phyloP scores from a whole-genome alignment of 2,797 vertebrate genomes.

The Alfaro cultratus region DNA sequence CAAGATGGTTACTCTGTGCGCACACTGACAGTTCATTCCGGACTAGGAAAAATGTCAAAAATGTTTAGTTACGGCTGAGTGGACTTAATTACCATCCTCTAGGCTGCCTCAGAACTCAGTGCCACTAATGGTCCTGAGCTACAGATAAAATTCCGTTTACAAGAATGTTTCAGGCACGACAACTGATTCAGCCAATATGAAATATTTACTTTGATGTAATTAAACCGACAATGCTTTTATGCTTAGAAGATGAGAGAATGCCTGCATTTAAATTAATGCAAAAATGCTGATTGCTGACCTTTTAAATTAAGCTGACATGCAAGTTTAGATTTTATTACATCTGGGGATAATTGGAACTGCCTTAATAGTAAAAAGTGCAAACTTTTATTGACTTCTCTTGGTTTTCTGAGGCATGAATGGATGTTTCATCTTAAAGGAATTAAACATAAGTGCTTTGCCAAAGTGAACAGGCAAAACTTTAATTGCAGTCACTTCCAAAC shows the following conservation, averaged over 20 bases:
- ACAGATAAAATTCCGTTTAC: constrained; percentile 98
- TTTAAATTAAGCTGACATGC: constrained; percentile 36
- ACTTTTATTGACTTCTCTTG: constrained; percentile 3
- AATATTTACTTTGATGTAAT: constrained; percentile 96
- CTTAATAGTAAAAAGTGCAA: constrained; percentile 10
- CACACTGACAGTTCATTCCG: constrained; percentile 95
- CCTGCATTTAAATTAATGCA: constrained; percentile 50
- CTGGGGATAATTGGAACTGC: constrained; percentile 19
- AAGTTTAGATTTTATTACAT: constrained; percentile 34
- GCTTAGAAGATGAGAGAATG: constrained; percentile 39
- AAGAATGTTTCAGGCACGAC: constrained; percentile 92
- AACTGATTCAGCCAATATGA: constrained; percentile 97
- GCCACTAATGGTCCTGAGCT: constrained; percentile 94
- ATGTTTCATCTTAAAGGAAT: constrained; percentile 2
- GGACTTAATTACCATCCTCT: constrained; percentile 97
- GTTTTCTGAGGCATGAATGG: neutral
- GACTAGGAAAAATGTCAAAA: constrained; percentile 98
- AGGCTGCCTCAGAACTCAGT: constrained; percentile 89
- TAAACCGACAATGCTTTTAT: constrained; percentile 88
- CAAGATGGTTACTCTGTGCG: constrained; percentile 93
- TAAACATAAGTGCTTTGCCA: neutral
- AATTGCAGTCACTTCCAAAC: neutral
- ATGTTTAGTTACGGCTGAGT: constrained; percentile 97
- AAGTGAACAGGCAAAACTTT: neutral
- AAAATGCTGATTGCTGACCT: constrained; percentile 39